Conservation (phyloP, 2,797 vertebrate genomes). For the Erpetoichthys calabaricus region DNA sequence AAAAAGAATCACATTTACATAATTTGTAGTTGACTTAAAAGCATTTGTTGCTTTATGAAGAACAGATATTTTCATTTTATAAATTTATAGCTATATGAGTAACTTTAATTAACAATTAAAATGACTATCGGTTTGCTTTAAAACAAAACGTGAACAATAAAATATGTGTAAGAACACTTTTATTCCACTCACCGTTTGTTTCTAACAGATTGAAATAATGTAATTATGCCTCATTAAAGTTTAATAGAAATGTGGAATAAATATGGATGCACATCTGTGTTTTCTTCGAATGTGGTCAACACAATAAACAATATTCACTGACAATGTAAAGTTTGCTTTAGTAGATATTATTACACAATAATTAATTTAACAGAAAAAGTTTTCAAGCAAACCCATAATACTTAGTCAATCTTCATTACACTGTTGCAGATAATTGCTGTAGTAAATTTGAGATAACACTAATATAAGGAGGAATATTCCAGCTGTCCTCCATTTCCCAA, state of each 20-base stretch:
- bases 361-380: not conserved
- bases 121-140: not conserved
- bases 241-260: not conserved
- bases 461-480: too few species aligned
- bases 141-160: not conserved
- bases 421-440: too few species aligned
- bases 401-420: too few species aligned
- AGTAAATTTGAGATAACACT: too few species aligned
- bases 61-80: not conserved
- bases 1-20: not conserved
- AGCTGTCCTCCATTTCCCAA: too few species aligned
- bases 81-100: not conserved
- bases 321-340: not conserved
- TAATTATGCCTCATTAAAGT: not conserved
- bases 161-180: not conserved
- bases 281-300: not conserved
- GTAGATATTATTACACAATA: not conserved
- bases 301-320: not conserved
- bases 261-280: constrained; percentile 4
- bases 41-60: not conserved
- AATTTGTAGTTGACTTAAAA: not conserved
- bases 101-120: not conserved
- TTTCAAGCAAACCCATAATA: too few species aligned
- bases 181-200: not conserved
- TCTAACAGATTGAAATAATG: constrained; percentile 2